A percentile compares a stretch with the other conserved stretches of the same genome.
phyloP scores from a whole-genome alignment of 1,140 invertebrate genomes.

The Ptiloglossa arizonensis region DNA sequence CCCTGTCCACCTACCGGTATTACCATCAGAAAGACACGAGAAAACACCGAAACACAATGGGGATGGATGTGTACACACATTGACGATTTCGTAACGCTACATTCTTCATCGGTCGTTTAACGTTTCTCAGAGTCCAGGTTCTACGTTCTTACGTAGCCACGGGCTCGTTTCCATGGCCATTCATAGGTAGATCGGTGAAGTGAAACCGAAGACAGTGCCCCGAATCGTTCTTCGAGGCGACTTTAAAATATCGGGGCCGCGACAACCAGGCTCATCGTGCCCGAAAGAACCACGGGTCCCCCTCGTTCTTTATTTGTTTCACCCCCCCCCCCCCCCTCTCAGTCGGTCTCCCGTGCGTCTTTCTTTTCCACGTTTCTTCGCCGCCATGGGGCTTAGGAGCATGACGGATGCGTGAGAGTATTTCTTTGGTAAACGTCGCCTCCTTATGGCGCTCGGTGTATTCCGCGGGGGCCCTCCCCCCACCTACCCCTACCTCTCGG shows the following conservation, averaged over 20 bases:
- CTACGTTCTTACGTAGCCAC: too few relatives aligned
- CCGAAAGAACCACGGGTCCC: slow-evolving; percentile 1
- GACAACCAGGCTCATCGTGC: slow-evolving; percentile 19
- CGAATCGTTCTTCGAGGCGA: too few relatives aligned
- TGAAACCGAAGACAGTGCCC: too few relatives aligned
- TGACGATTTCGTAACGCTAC: slow-evolving; percentile 27
- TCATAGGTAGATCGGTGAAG: too few relatives aligned
- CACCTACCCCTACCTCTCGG: too few relatives aligned
- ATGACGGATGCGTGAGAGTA: slow-evolving; percentile 48
- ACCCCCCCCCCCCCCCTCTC: neutral
- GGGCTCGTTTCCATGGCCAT: too few relatives aligned
- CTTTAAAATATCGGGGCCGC: slow-evolving; percentile 39
- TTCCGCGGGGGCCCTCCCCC: too few relatives aligned
- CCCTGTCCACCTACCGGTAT: neutral
- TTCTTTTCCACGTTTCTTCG: slow-evolving; percentile 4
- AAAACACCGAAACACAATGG: neutral
- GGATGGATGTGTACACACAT: neutral
- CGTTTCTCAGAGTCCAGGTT: too few relatives aligned
- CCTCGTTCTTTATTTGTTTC: neutral
- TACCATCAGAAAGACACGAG: neutral
- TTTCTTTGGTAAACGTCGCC: slow-evolving; percentile 56
- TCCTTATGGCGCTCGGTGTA: slow-evolving; percentile 11
- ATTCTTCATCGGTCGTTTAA: slow-evolving; percentile 18
- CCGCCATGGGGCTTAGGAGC: neutral
- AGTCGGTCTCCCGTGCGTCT: too few relatives aligned